phyloP scores from a whole-genome alignment of 2,888 invertebrate species.

The Hesperia comma region DNA sequence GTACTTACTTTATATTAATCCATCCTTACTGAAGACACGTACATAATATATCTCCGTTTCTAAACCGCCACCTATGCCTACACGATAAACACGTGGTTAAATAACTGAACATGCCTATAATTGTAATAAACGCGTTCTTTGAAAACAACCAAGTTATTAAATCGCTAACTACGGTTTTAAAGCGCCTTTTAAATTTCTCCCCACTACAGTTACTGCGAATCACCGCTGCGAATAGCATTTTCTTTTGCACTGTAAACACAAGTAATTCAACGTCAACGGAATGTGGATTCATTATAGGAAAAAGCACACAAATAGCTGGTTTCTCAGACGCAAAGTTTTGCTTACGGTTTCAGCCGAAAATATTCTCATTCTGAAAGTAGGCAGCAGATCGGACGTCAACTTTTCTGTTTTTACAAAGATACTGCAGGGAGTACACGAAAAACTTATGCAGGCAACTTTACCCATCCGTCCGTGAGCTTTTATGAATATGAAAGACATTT shows the following conservation, averaged over 20 bases:
- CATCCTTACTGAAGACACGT: too few relatives aligned
- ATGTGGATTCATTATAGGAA: constrained; percentile 18
- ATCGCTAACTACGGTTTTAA: too few relatives aligned
- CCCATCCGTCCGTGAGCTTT: constrained; percentile 29
- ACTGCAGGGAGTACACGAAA: constrained; percentile 58
- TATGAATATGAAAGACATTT: constrained; percentile 35
- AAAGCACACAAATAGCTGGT: constrained; percentile 10
- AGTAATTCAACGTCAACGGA: background rate
- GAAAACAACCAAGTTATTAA: too few relatives aligned
- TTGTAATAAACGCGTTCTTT: too few relatives aligned
- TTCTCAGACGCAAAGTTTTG: constrained; percentile 53
- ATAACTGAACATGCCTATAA: too few relatives aligned
- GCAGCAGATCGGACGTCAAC: constrained; percentile 71
- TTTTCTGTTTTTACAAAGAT: constrained; percentile 66
- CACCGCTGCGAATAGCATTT: background rate
- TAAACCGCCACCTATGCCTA: too few relatives aligned
- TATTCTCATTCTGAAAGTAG: constrained; percentile 73
- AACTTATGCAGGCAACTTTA: constrained; percentile 51
- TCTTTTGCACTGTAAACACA: constrained; percentile 2
- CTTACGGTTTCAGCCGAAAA: constrained; percentile 53
- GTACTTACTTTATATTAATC: too few relatives aligned
- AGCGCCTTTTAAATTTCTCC: too few relatives aligned
- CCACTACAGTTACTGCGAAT: too few relatives aligned
- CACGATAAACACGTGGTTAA: too few relatives aligned
- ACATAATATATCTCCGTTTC: too few relatives aligned